Evolutionary conservation across 2,113 vertebrate species (phyloP).

Genomic region (Callospermophilus lateralis): DNA sequence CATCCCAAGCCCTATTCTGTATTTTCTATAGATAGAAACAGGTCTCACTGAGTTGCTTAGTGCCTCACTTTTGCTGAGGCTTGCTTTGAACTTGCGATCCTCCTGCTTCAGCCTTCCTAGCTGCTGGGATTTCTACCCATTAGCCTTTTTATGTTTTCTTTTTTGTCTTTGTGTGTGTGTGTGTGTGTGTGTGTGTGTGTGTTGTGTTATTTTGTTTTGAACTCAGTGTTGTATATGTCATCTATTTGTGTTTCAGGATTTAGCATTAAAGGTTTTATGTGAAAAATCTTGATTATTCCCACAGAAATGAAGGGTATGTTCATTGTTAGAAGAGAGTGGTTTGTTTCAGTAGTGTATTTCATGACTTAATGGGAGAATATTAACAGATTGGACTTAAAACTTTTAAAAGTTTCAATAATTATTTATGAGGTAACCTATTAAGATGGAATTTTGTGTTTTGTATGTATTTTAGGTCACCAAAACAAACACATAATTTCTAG

Average conservation of each 20-base stretch:
- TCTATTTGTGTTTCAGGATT: not conserved
- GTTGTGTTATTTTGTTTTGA: no score
- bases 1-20: no score
- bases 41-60: no score
- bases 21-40: no score
- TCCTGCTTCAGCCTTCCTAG: no score
- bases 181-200: no score
- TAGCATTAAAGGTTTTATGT: not conserved
- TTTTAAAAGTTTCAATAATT: not conserved
- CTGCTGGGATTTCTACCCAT: no score
- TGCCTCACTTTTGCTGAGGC: no score
- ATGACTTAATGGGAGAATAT: not conserved
- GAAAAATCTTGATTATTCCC: slow-evolving; percentile 23
- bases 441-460: not conserved
- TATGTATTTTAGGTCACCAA: not conserved
- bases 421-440: not conserved
- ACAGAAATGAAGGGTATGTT: not conserved
- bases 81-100: no score
- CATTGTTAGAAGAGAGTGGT: not conserved
- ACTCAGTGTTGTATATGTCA: not conserved
- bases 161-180: no score
- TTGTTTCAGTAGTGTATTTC: not conserved
- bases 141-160: no score
- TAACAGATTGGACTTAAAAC: not conserved
- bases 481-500: not conserved